Evolutionary conservation across 2,113 vertebrate species (phyloP).

Genomic region (Microcebus griseorufus): DNA sequence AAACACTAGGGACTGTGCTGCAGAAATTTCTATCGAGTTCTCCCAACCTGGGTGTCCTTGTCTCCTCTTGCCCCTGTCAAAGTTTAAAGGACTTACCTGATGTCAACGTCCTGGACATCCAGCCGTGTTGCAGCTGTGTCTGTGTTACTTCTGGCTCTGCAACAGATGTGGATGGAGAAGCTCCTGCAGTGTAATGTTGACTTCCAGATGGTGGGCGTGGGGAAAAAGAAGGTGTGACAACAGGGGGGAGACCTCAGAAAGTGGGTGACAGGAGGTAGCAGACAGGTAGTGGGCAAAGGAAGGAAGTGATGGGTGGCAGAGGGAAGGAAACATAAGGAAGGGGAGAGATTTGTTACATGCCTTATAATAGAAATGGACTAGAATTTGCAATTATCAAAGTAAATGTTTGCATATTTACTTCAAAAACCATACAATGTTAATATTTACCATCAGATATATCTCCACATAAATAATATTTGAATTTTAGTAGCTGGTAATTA

Average conservation of each 20-base stretch:
- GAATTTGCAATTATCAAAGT: background rate
- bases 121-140: slow-evolving; percentile 75
- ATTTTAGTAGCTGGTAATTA: slow-evolving; percentile 57
- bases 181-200: slow-evolving; percentile 67
- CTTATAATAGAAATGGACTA: background rate
- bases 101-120: slow-evolving; percentile 60
- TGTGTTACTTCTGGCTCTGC: slow-evolving; percentile 54
- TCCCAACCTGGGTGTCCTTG: slow-evolving; percentile 67
- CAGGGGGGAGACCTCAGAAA: slow-evolving; percentile 58
- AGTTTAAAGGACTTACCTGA: slow-evolving; percentile 74
- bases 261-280: slow-evolving; percentile 70
- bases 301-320: slow-evolving; percentile 45
- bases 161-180: slow-evolving; percentile 76
- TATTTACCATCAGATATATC: background rate
- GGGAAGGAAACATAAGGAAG: background rate
- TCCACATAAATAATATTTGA: background rate
- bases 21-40: background rate
- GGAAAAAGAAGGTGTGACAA: slow-evolving; percentile 66
- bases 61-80: slow-evolving; percentile 74
- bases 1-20: background rate
- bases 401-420: slow-evolving; percentile 2
- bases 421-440: background rate
- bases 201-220: slow-evolving; percentile 78
- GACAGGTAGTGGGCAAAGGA: slow-evolving; percentile 59
- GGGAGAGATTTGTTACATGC: background rate